Percentiles rank a stretch among this genome's conserved stretches.
Evolutionary conservation across 2,888 invertebrate species (phyloP).

Genomic region (Eulithis prunata): DNA sequence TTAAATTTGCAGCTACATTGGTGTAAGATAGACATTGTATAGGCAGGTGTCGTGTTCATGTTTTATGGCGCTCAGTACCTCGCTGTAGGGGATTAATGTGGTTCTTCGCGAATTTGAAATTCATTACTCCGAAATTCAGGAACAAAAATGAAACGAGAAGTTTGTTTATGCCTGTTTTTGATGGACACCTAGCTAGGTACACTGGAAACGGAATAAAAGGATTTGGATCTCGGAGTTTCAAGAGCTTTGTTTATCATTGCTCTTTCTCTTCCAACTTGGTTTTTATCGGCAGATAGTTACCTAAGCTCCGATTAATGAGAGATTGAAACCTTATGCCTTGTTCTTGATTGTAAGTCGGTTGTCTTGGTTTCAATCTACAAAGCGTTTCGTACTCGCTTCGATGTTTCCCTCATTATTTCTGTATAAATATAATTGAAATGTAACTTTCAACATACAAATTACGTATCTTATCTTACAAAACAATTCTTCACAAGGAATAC

Average conservation of each 20-base stretch:
- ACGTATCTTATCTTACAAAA: too few relatives aligned
- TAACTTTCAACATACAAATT: too few relatives aligned
- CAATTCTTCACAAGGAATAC: too few relatives aligned
- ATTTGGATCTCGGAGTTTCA: slow-evolving; percentile 6
- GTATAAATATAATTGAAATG: too few relatives aligned
- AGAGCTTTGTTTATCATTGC: slow-evolving; percentile 1
- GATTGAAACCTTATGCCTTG: neutral
- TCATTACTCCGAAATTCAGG: slow-evolving; percentile 19
- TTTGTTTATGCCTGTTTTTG: slow-evolving; percentile 16
- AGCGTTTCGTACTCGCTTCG: too few relatives aligned
- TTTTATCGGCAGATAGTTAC: neutral
- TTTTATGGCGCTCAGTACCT: slow-evolving; percentile 5
- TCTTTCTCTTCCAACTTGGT: neutral
- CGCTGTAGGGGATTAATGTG: slow-evolving; percentile 24
- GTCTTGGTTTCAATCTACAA: too few relatives aligned
- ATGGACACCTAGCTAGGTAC: neutral
- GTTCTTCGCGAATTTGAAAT: slow-evolving; percentile 34
- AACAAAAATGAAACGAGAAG: slow-evolving; percentile 24
- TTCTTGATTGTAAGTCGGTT: neutral
- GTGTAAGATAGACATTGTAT: neutral
- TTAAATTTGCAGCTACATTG: too few relatives aligned
- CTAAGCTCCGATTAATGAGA: neutral
- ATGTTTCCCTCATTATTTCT: too few relatives aligned
- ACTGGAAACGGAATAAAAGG: slow-evolving; percentile 2
- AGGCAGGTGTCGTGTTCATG: neutral